Conservation (phyloP, 2,113 vertebrate genomes). For the Nematolebias whitei region DNA sequence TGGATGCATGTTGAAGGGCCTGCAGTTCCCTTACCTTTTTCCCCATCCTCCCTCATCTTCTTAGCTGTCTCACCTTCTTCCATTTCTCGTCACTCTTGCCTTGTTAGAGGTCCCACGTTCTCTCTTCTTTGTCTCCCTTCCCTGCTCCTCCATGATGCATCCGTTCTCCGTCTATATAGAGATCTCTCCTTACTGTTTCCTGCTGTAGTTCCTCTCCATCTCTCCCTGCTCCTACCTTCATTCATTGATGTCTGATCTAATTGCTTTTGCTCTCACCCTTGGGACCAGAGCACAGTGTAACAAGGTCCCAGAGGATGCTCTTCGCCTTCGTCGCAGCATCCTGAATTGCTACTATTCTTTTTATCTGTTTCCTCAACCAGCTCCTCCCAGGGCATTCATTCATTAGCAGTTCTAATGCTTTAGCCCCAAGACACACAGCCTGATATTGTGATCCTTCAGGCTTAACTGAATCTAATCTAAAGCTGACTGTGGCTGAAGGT, state of each 20-base stretch:
- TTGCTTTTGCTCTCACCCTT: conserved; percentile 82
- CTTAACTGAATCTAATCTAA: conserved; percentile 39
- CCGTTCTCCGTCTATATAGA: conserved; percentile 30
- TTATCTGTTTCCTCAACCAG: conserved; percentile 83
- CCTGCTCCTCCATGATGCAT: conserved; percentile 15
- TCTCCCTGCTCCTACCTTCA: conserved; percentile 54
- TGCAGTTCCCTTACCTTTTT: conserved; percentile 30
- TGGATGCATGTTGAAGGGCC: conserved; percentile 47
- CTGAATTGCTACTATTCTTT: conserved; percentile 63
- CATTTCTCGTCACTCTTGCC: conserved; percentile 17
- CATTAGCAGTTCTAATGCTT: conserved; percentile 81
- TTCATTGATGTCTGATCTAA: conserved; percentile 82
- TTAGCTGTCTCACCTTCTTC: conserved; percentile 10
- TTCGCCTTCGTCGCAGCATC: conserved; percentile 36
- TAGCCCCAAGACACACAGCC: conserved; percentile 61
- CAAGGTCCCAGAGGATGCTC: conserved; percentile 85
- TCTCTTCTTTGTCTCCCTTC: conserved; percentile 14
- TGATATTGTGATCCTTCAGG: conserved; percentile 37
- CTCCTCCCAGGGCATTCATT: conserved; percentile 51
- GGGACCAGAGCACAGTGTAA: conserved; percentile 84
- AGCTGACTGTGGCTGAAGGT: conserved; percentile 7
- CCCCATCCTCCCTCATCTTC: conserved; percentile 11
- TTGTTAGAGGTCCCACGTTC: conserved; percentile 15
- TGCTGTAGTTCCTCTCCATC: conserved; percentile 39
- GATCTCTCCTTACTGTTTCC: conserved; percentile 42